Conservation (phyloP, 1,140 invertebrate genomes). For the Euura saliciscinereae region DNA sequence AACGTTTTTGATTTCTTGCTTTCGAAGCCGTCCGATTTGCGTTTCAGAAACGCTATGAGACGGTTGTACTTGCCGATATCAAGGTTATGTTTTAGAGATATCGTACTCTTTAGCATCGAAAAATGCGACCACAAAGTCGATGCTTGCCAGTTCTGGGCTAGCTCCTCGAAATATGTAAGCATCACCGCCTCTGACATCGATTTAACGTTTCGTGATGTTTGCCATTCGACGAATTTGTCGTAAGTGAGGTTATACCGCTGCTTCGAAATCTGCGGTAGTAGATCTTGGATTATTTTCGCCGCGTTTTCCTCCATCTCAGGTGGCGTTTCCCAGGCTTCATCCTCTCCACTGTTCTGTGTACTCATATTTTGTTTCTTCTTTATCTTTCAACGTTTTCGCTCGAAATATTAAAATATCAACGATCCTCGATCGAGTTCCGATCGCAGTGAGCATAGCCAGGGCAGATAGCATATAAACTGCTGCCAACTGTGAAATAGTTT, state of each 20-base stretch:
- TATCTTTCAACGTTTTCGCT: no score
- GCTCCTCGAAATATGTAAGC: constrained; percentile 15
- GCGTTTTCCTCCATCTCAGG: neutral
- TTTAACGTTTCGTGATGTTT: constrained; percentile 1
- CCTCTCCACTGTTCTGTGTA: no score
- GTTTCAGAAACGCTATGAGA: constrained; percentile 6
- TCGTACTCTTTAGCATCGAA: constrained; percentile 13
- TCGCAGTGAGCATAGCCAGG: no score
- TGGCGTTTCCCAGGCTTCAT: no score
- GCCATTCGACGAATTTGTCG: constrained; percentile 11
- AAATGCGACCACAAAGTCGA: constrained; percentile 17
- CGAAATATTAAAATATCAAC: no score
- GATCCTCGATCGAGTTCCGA: no score
- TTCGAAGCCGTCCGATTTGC: constrained; percentile 9
- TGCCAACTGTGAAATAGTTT: no score
- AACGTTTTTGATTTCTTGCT: constrained; percentile 15
- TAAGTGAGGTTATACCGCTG: constrained; percentile 9
- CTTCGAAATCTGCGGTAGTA: constrained; percentile 13
- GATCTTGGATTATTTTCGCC: neutral
- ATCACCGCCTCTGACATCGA: constrained; percentile 13
- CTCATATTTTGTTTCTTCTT: no score
- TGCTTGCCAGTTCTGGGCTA: constrained; percentile 8
- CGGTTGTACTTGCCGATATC: constrained; percentile 13
- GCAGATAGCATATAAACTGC: no score
- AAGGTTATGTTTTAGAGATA: constrained; percentile 12